phyloP scores from a whole-genome alignment of 2,797 vertebrate species.

The Myripristis murdjan region DNA sequence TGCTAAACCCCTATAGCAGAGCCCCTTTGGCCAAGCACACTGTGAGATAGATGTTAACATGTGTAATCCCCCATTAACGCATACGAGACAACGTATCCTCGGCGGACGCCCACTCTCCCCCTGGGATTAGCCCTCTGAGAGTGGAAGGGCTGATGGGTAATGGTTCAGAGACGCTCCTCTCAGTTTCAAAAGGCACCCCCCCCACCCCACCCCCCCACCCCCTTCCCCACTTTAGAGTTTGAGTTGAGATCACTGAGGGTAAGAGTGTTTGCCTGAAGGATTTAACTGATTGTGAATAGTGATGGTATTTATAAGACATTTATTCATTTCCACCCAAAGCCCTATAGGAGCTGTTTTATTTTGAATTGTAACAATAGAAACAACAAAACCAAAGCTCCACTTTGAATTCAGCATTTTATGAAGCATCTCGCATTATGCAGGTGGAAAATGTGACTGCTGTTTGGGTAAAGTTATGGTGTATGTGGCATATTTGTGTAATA shows the following conservation, averaged over 20 bases:
- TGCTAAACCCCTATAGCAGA: slow-evolving; percentile 81
- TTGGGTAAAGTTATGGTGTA: slow-evolving; percentile 4
- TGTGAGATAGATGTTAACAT: slow-evolving; percentile 85
- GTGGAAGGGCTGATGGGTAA: slow-evolving; percentile 79
- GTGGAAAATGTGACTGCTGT: slow-evolving; percentile 5
- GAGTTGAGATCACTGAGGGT: slow-evolving; percentile 60
- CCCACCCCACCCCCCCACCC: slow-evolving; percentile 38
- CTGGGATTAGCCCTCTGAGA: slow-evolving; percentile 79
- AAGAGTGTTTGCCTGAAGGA: slow-evolving; percentile 69
- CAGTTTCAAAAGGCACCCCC: slow-evolving; percentile 64
- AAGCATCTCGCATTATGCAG: slow-evolving; percentile 1
- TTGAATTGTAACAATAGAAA: slow-evolving; percentile 18
- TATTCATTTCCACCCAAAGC: slow-evolving; percentile 38
- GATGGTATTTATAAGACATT: slow-evolving; percentile 54
- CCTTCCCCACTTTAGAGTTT: slow-evolving; percentile 38
- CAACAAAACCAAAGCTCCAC: slow-evolving; percentile 21
- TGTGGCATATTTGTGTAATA: too few relatives aligned
- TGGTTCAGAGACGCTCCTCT: slow-evolving; percentile 77
- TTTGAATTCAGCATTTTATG: slow-evolving; percentile 24
- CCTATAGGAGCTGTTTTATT: slow-evolving; percentile 33
- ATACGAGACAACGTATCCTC: slow-evolving; percentile 75
- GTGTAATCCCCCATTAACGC: slow-evolving; percentile 88
- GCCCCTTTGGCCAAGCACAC: slow-evolving; percentile 81
- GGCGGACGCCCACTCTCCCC: slow-evolving; percentile 77
- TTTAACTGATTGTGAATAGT: slow-evolving; percentile 56